Conservation (phyloP, 2,888 invertebrate genomes). For the Gymnocheta viridis region DNA sequence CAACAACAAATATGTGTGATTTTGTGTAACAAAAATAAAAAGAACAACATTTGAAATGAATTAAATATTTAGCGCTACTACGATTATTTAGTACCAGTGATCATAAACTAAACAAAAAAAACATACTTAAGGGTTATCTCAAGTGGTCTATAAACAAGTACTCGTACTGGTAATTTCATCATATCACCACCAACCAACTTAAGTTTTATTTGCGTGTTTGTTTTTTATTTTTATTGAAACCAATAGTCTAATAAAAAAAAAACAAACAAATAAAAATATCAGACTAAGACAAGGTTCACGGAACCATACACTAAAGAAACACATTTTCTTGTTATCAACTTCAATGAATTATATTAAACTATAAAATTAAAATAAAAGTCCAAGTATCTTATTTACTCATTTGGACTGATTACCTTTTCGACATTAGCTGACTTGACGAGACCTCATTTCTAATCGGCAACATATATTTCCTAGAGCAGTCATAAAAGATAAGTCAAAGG, state of each 20-base stretch:
- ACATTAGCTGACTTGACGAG: slow-evolving; percentile 4
- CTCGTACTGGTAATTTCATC: not conserved
- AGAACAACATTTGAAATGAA: not conserved
- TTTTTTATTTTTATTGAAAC: not conserved
- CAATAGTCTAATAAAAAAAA: slow-evolving; percentile 23
- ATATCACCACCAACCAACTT: slow-evolving; percentile 11
- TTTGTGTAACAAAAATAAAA: slow-evolving; percentile 13
- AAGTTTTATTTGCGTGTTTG: not conserved
- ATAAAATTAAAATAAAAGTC: slow-evolving; percentile 24
- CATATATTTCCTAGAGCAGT: not conserved
- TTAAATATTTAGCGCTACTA: slow-evolving; percentile 16
- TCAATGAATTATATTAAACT: not conserved
- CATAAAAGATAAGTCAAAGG: not conserved
- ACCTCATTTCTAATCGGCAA: slow-evolving; percentile 7
- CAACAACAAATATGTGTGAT: not conserved
- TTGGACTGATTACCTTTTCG: slow-evolving; percentile 54
- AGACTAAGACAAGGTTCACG: slow-evolving; percentile 40
- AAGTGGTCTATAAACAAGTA: slow-evolving; percentile 43
- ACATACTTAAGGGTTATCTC: slow-evolving; percentile 59
- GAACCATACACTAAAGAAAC: not conserved
- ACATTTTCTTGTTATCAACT: slow-evolving; percentile 20
- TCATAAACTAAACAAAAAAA: slow-evolving; percentile 19
- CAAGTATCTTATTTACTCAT: slow-evolving; percentile 60
- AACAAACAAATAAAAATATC: slow-evolving; percentile 10
- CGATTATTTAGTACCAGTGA: not conserved